A percentile compares a stretch with the other conserved stretches of the same genome.
Evolutionary conservation across 2,888 invertebrate genomes (phyloP).

Genomic region (Xylota segnis): DNA sequence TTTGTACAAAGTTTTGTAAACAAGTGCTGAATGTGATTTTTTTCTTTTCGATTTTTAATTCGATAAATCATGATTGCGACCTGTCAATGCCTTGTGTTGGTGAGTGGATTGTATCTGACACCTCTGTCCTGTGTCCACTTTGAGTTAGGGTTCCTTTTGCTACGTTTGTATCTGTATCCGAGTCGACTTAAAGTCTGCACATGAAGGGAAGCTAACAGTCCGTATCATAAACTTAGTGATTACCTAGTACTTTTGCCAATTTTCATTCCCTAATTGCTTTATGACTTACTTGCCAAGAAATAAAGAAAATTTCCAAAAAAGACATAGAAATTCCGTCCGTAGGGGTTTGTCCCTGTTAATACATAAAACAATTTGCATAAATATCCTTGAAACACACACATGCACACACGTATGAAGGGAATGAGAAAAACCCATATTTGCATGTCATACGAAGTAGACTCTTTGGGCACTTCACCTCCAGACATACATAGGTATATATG

Average conservation of each 20-base stretch:
- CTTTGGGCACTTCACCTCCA: not conserved
- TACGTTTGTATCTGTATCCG: not conserved
- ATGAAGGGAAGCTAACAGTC: not conserved
- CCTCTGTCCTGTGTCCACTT: too few relatives aligned
- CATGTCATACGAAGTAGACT: slow-evolving; percentile 6
- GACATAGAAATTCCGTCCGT: slow-evolving; percentile 34
- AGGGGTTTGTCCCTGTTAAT: not conserved
- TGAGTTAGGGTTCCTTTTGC: not conserved
- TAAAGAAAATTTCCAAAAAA: slow-evolving; percentile 5
- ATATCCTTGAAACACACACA: slow-evolving; percentile 21
- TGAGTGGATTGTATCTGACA: not conserved
- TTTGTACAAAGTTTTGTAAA: slow-evolving; percentile 18
- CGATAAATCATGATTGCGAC: slow-evolving; percentile 45
- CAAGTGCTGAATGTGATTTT: slow-evolving; percentile 27
- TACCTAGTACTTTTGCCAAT: slow-evolving; percentile 43
- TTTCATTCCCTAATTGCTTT: slow-evolving; percentile 53
- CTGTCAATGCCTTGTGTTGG: slow-evolving; percentile 33
- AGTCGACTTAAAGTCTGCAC: slow-evolving; percentile 25
- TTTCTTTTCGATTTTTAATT: slow-evolving; percentile 31
- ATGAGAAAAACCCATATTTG: not conserved
- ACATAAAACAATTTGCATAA: slow-evolving; percentile 60
- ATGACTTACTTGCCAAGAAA: slow-evolving; percentile 45
- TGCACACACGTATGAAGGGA: not conserved
- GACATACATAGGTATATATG: too few relatives aligned
- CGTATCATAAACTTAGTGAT: slow-evolving; percentile 41